phyloP scores from a whole-genome alignment of 1,140 invertebrate species.

The Polypedilum pembai region DNA sequence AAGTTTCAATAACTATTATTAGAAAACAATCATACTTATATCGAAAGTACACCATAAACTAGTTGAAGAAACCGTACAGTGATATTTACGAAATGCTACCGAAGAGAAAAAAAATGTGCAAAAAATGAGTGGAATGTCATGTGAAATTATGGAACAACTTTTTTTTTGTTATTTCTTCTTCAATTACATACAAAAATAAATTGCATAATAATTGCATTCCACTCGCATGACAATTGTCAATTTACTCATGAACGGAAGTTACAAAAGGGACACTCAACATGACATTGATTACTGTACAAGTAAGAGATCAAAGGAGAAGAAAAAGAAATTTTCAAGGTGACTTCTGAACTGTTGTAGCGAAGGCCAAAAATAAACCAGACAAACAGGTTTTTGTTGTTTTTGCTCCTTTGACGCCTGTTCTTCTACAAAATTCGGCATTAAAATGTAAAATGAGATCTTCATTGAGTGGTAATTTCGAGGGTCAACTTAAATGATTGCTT shows the following conservation, averaged over 20 bases:
- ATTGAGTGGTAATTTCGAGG: not conserved
- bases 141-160: conserved; percentile 11
- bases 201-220: no score
- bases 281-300: not conserved
- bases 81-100: not conserved
- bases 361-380: conserved; percentile 4
- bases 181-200: not conserved
- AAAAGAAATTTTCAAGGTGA: conserved; percentile 16
- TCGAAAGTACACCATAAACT: not conserved
- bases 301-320: not conserved
- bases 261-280: conserved; percentile 1
- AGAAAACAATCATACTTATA: no score
- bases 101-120: not conserved
- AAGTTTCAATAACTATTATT: no score
- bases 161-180: no score
- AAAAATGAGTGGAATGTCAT: not conserved
- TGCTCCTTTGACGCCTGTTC: not conserved
- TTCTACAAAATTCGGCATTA: not conserved
- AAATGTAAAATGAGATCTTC: not conserved
- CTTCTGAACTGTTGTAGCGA: not conserved
- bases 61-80: not conserved
- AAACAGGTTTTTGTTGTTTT: conserved; percentile 2
- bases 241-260: not conserved
- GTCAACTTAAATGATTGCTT: not conserved
- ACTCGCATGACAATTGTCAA: no score